These are phyloP conservation scores for Drosophila setosimentum DNA, from an alignment of 2,888 invertebrate genomes.

Conservation along the genomic window DNA sequence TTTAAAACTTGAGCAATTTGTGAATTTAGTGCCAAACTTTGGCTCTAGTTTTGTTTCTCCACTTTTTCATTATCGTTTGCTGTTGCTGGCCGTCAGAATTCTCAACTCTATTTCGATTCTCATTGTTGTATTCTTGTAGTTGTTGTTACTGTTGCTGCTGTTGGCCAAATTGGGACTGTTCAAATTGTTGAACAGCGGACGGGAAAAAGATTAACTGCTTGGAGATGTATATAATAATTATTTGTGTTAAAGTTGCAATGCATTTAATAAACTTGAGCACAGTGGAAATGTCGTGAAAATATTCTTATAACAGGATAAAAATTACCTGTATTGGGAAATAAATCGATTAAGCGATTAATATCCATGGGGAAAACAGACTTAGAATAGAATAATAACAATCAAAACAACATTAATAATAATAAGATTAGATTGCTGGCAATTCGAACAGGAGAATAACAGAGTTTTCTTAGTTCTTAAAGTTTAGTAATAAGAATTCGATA, in stretches of 20 bases:
- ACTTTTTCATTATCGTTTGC: constrained; percentile 72
- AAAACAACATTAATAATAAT: not conserved
- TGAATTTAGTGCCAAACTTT: constrained; percentile 79
- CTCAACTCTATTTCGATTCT: constrained; percentile 6
- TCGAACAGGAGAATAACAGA: not conserved
- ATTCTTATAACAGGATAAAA: not conserved
- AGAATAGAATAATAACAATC: not conserved
- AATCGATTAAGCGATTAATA: not conserved
- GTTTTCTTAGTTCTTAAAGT: not conserved
- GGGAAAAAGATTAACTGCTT: constrained; percentile 64
- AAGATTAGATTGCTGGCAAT: not conserved
- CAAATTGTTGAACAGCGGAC: constrained; percentile 39
- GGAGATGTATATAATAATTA: constrained; percentile 57
- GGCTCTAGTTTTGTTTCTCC: constrained; percentile 62
- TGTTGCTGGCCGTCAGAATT: constrained; percentile 23
- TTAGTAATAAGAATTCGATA: not conserved
- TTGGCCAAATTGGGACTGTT: constrained; percentile 56
- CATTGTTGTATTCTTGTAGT: constrained; percentile 31
- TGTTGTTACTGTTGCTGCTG: constrained; percentile 29
- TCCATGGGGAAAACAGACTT: not conserved
- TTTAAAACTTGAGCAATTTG: constrained; percentile 79
- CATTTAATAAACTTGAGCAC: not conserved
- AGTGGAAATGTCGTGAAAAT: not conserved
- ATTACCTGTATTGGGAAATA: not conserved
- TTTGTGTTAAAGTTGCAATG: constrained; percentile 4